Evolutionary conservation across 2,888 invertebrate genomes (phyloP).

Genomic region (Orthosia cruda): DNA sequence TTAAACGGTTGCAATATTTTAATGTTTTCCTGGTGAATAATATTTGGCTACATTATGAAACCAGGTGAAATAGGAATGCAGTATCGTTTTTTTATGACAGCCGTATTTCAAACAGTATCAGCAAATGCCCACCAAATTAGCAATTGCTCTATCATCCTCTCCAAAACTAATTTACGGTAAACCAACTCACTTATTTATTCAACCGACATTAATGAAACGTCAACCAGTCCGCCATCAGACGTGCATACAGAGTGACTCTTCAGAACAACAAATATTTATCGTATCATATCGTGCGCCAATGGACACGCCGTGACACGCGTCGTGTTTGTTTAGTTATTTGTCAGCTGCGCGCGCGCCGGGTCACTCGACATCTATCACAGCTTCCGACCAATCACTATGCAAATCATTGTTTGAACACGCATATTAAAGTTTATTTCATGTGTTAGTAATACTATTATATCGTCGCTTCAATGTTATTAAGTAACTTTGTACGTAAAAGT

Average conservation of each 20-base stretch:
- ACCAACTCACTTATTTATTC: conserved; percentile 14
- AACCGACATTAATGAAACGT: not conserved
- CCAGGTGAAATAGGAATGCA: too few relatives aligned
- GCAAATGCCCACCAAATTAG: not conserved
- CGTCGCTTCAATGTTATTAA: not conserved
- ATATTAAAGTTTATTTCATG: conserved; percentile 21
- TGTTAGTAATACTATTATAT: conserved; percentile 16
- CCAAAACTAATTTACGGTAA: conserved; percentile 20
- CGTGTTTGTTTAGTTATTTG: conserved; percentile 51
- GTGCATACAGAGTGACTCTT: conserved; percentile 3
- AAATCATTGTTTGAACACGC: conserved; percentile 44
- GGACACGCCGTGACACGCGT: conserved; percentile 24
- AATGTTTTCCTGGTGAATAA: too few relatives aligned
- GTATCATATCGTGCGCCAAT: conserved; percentile 18
- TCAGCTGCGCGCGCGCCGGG: conserved; percentile 20
- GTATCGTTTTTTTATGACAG: too few relatives aligned
- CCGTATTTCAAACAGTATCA: too few relatives aligned
- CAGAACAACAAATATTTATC: conserved; percentile 19
- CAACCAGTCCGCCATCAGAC: conserved; percentile 12
- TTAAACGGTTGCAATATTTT: not conserved
- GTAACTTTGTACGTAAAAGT: conserved; percentile 4
- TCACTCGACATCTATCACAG: conserved; percentile 46
- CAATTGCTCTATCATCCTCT: not conserved
- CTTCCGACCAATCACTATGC: conserved; percentile 59
- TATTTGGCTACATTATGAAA: too few relatives aligned